Percentiles rank a stretch among this genome's conserved stretches.
phyloP scores from a whole-genome alignment of 1,140 invertebrate species.

The Aphaenogaster rudis region DNA sequence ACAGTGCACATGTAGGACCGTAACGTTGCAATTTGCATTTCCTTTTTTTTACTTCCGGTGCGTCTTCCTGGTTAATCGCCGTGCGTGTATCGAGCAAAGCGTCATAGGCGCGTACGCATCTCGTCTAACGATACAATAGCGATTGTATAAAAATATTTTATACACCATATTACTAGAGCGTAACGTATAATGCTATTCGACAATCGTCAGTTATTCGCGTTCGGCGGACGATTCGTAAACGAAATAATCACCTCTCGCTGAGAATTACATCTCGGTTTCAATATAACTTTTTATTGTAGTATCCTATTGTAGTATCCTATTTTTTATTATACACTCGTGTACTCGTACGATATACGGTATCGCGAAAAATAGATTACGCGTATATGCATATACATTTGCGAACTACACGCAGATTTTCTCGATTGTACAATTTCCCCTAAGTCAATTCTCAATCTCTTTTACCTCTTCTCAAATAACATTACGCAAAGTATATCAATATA shows the following conservation, averaged over 20 bases:
- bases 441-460: conserved; percentile 28
- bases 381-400: conserved; percentile 40
- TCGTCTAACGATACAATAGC: not conserved
- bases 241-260: conserved; percentile 5
- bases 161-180: not conserved
- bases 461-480: conserved; percentile 35
- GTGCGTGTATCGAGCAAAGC: conserved; percentile 14
- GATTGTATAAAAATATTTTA: conserved; percentile 56
- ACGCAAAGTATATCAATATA: conserved; percentile 37
- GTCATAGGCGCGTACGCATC: not conserved
- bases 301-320: conserved; percentile 52
- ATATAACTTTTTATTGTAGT: conserved; percentile 64
- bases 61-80: conserved; percentile 1
- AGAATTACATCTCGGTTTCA: conserved; percentile 45
- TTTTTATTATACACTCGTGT: conserved; percentile 32
- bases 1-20: conserved; percentile 13
- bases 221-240: conserved; percentile 1
- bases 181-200: conserved; percentile 7
- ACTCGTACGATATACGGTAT: conserved; percentile 39
- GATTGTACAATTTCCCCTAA: conserved; percentile 30
- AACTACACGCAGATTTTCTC: conserved; percentile 44
- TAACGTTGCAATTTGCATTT: conserved; percentile 34
- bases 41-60: conserved; percentile 24
- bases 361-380: conserved; percentile 64
- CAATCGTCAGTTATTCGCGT: not conserved